Base-by-base conservation (phyloP, 1,140 invertebrate species). In the Proctacanthus coquilletti region DNA sequence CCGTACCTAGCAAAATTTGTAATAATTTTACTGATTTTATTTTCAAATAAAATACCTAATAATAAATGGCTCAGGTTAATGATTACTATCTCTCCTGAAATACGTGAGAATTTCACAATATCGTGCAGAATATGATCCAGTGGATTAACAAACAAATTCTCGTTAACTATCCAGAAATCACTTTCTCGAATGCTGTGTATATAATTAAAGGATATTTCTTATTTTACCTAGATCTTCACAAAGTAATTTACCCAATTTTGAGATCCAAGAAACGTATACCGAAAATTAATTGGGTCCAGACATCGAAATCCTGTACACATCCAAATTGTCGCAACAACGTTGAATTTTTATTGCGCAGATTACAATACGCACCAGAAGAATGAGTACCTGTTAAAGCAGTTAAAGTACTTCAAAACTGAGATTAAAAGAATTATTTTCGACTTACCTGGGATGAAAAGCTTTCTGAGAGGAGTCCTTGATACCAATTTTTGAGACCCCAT, bases 231-330 rank as follows among this genome's bases (percentile, higher is more conserved):
- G n/a, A n/a, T n/a, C n/a, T n/a, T n/a, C n/a, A 34, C 4, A 17
- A 13, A 38, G 1, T 27, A 25, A 33, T 71, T 48, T 64, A 73
- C 39, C 72, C 74, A 38, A 80, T 63, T 41, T 81, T 72, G 14
- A 88, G 67, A 59, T 88, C 83, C 17, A 88, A 62, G 51, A 84
- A 86, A 46, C 84, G 65, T 49, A 84, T 75, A 19, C 84, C 83
- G 51, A 83, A 77, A 2, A 82, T 73, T 10, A 87, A 62, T 52
- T 86, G 83, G 0, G 70, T 71, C 74, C 80, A 86, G 14, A 86
- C 66, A 48, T 77, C 72, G 27, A 77, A 71, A 52, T 85, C 80
- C 57, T 88, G 84, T 0, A 68, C 67, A 5, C 68, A 45, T 32
- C 64, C 43, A 41, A 69, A 72, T 10, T 63, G 55, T 39, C 61